Percentiles rank a stretch among this genome's conserved stretches.
These are phyloP conservation scores for Vidua macroura DNA, from an alignment of 2,113 vertebrate species.

Conservation along the genomic window DNA sequence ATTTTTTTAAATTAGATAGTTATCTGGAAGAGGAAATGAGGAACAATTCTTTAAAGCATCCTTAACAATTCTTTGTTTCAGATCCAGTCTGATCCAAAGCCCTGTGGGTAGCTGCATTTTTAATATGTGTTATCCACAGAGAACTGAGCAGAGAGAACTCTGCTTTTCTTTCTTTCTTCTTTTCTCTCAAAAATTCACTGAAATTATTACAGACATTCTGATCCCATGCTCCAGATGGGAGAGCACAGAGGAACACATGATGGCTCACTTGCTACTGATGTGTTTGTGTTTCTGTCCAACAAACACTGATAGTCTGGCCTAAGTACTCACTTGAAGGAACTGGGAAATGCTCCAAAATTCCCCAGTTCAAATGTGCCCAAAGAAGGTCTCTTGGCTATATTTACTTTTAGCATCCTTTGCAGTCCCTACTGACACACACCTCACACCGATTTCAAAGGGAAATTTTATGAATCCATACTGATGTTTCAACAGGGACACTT, in stretches of 20 bases:
- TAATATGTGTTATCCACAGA: not conserved
- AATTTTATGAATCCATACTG: not conserved
- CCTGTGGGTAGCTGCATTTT: not conserved
- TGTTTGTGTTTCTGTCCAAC: not conserved
- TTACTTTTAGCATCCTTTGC: not conserved
- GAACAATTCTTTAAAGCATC: not conserved
- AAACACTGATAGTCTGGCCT: not conserved
- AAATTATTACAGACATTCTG: not conserved
- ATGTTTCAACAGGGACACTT: not conserved
- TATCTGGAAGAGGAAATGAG: not conserved
- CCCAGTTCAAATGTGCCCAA: not conserved
- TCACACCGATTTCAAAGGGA: not conserved
- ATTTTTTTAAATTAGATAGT: not conserved
- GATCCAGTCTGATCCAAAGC: not conserved
- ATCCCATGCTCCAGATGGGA: not conserved
- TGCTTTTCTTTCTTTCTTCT: not conserved
- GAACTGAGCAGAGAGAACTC: not conserved
- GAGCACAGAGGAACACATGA: not conserved
- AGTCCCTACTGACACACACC: not conserved
- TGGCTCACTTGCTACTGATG: not conserved
- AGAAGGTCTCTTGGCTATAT: not conserved
- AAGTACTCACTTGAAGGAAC: not conserved
- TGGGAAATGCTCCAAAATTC: slow-evolving; percentile 12
- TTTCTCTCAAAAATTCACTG: not conserved
- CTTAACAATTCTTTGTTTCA: not conserved